Base-by-base conservation (phyloP, 1,140 invertebrate species). In the Trinorchestia longiramus region DNA sequence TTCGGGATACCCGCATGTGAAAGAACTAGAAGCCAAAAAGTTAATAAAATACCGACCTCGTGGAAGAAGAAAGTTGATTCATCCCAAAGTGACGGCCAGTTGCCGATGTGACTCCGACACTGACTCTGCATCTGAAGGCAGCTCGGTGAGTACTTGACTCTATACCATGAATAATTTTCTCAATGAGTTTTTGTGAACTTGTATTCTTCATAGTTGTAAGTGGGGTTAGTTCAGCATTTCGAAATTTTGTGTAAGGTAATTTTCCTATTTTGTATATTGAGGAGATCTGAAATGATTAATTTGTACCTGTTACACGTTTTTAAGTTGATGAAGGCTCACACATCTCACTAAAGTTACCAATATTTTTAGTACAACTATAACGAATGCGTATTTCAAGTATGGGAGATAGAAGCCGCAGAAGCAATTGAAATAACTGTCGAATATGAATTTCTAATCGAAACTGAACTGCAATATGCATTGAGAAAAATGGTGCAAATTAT, bases 101-200 rank as follows among this genome's bases (percentile, higher is more conserved):
- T 94, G 92, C 43, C 92, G 95, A 11, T 87, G 87, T 47, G 96
- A 95, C 43, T 96, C 96, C 41, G 96, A 96, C n/a, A 96, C 96
- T 3, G 96, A 96, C n/a, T 95, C 96, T 36, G 96, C 96, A 87
- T 96, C 96, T 4, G 96, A 96, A 91, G 95, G 95, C 0, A 95
- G 88, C 0, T 57, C 45, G 95, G 95, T 95, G 87, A 95, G 95
- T 62, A 90, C 28, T 77, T 36, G 3, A 77, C 28, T 23, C 36
- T 6, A 23, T 77, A 36, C 3, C 1, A 36, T 36, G 11, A 77
- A 77, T 77, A 23, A 77, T 1, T 77, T 3, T 77, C 1, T 11
- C 11, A 15, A 77, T 53, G 19, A 53, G 28, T 3, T 77, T 19
- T 23, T 77, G 47, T 53, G 19, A 3, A 77, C 36, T 77, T 77